phyloP scores from a whole-genome alignment of 1,140 invertebrate genomes.

The Psilanteris sp. region DNA sequence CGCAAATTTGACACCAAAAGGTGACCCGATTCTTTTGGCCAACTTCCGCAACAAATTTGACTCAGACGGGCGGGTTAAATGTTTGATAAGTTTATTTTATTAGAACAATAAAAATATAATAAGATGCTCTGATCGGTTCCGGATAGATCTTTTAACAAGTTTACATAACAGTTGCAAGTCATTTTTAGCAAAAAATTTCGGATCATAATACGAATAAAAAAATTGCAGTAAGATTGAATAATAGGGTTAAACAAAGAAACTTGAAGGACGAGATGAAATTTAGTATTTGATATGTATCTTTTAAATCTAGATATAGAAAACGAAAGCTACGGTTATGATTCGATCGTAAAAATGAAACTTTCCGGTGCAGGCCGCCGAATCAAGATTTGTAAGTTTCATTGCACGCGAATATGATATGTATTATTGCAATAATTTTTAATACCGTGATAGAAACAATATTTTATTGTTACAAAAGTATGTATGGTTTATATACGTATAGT shows the following conservation, averaged over 20 bases:
- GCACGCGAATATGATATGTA: no score
- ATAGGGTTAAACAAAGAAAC: constrained; percentile 46
- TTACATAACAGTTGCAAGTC: constrained; percentile 42
- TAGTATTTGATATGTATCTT: constrained; percentile 51
- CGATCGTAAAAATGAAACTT: constrained; percentile 42
- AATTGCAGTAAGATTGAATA: constrained; percentile 44
- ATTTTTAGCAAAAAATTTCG: constrained; percentile 41
- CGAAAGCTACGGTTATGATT: constrained; percentile 39
- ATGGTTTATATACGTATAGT: no score
- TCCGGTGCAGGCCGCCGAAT: constrained; percentile 27
- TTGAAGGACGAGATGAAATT: constrained; percentile 49
- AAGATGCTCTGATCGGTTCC: constrained; percentile 33
- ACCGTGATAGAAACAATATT: no score
- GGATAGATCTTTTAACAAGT: constrained; percentile 10
- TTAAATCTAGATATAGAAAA: constrained; percentile 54
- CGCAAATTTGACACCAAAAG: constrained; percentile 57
- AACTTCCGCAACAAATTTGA: constrained; percentile 23
- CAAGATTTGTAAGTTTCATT: constrained; percentile 28
- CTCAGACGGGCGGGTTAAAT: constrained; percentile 10
- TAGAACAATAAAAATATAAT: constrained; percentile 16
- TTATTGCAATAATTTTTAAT: no score
- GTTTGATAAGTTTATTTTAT: constrained; percentile 34
- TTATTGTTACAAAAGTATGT: no score
- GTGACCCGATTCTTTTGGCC: constrained; percentile 41
- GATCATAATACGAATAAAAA: constrained; percentile 21